Conservation (phyloP, 2,888 invertebrate genomes). For the Nomada lathburiana region DNA sequence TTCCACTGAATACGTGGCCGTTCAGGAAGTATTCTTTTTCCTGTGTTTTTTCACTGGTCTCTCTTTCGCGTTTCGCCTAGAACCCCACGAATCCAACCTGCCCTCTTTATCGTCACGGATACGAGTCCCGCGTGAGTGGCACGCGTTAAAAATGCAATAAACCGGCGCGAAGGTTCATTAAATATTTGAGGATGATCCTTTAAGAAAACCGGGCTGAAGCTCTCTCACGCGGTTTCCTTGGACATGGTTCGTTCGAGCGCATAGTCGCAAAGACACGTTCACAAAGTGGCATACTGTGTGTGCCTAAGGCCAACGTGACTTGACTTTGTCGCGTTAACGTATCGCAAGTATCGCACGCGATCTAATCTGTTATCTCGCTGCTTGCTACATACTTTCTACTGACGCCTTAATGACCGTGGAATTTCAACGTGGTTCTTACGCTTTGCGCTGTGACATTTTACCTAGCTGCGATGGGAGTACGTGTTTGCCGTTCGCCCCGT, state of each 20-base stretch:
- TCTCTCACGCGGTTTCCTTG: neutral
- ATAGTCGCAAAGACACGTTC: slow-evolving; percentile 25
- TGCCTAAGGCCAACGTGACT: slow-evolving; percentile 37
- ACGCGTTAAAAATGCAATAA: slow-evolving; percentile 72
- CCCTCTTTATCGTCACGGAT: slow-evolving; percentile 32
- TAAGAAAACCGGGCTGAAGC: slow-evolving; percentile 50
- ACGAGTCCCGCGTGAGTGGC: slow-evolving; percentile 21
- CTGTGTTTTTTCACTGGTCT: neutral
- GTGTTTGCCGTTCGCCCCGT: neutral
- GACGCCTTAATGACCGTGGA: neutral
- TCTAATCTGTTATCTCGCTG: slow-evolving; percentile 60
- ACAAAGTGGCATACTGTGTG: slow-evolving; percentile 11
- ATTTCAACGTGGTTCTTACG: neutral
- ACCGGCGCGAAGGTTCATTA: slow-evolving; percentile 53
- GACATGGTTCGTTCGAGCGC: slow-evolving; percentile 48
- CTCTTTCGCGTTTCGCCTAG: neutral
- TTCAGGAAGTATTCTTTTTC: slow-evolving; percentile 12
- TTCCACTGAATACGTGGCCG: neutral
- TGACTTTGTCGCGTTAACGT: slow-evolving; percentile 58
- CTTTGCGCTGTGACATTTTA: neutral
- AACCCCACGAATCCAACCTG: slow-evolving; percentile 35
- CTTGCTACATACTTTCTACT: slow-evolving; percentile 12
- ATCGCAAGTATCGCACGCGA: slow-evolving; percentile 46
- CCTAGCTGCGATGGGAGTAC: neutral
- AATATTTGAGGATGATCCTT: slow-evolving; percentile 70